A percentile compares a stretch with the other conserved stretches of the same genome.
These are phyloP conservation scores for Trichogramma pretiosum DNA, from an alignment of 1,140 invertebrate species.

Conservation along the genomic window DNA sequence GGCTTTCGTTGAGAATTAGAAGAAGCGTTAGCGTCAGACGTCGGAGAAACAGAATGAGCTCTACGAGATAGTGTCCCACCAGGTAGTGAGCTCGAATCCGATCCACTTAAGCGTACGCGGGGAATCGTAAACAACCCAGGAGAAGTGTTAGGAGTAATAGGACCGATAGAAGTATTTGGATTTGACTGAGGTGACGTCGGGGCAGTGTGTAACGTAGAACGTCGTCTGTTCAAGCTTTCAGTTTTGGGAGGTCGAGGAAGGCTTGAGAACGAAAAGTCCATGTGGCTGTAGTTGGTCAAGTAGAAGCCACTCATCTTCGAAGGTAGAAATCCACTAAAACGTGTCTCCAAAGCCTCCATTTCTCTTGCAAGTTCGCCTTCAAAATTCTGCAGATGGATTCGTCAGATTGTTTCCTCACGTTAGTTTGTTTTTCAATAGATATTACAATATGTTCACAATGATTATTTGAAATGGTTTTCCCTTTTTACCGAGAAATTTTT, in stretches of 20 bases:
- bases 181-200: not conserved
- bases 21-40: too few species aligned
- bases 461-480: too few species aligned
- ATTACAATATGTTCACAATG: too few species aligned
- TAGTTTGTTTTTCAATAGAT: too few species aligned
- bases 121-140: slow-evolving; percentile 39
- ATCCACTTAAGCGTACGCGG: slow-evolving; percentile 31
- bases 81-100: slow-evolving; percentile 32
- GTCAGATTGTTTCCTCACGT: too few species aligned
- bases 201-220: not conserved
- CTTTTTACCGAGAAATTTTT: too few species aligned
- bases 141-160: slow-evolving; percentile 25
- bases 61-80: too few species aligned
- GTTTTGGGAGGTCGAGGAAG: not conserved
- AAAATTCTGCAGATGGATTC: slow-evolving; percentile 44
- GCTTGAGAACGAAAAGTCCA: slow-evolving; percentile 23
- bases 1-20: too few species aligned
- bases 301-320: slow-evolving; percentile 36
- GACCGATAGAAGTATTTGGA: too few species aligned
- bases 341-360: slow-evolving; percentile 40
- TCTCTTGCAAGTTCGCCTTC: slow-evolving; percentile 39
- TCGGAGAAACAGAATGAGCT: too few species aligned
- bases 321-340: slow-evolving; percentile 38
- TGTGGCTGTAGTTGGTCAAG: slow-evolving; percentile 23
- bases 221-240: slow-evolving; percentile 1